Conservation (phyloP, 2,888 invertebrate genomes). For the Operophtera brumata region DNA sequence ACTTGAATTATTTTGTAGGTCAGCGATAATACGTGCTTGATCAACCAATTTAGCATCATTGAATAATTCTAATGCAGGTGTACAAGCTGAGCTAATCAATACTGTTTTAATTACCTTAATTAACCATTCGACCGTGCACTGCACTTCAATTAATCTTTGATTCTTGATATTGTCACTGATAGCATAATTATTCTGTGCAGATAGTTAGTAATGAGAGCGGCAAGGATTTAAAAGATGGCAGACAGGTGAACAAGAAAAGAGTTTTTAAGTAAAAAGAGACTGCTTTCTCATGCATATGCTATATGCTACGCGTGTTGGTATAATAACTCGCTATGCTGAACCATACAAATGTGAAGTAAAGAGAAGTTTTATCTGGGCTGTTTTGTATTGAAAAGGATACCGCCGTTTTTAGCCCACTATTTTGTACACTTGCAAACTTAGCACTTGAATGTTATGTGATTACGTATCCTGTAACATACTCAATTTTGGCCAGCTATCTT, state of each 20-base stretch:
- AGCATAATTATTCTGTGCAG: background rate
- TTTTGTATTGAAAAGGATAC: no score
- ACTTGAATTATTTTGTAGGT: background rate
- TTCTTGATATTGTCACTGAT: constrained; percentile 10
- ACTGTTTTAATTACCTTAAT: constrained; percentile 1
- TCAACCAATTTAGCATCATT: background rate
- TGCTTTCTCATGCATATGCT: no score
- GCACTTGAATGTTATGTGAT: no score
- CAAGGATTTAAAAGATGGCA: background rate
- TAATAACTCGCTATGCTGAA: no score
- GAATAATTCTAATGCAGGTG: background rate
- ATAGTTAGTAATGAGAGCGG: background rate
- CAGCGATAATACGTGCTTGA: background rate
- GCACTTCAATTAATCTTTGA: constrained; percentile 11
- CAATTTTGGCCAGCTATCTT: no score
- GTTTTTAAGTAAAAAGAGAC: background rate
- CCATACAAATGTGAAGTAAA: no score
- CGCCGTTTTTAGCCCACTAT: no score
- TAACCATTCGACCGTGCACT: constrained; percentile 6
- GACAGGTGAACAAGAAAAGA: background rate
- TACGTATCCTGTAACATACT: no score
- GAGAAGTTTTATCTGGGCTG: no score
- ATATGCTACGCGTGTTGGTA: no score
- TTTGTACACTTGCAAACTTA: no score
- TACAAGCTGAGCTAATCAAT: background rate